These are phyloP conservation scores for Contarinia nasturtii DNA, from an alignment of 1,140 invertebrate genomes.

Conservation along the genomic window DNA sequence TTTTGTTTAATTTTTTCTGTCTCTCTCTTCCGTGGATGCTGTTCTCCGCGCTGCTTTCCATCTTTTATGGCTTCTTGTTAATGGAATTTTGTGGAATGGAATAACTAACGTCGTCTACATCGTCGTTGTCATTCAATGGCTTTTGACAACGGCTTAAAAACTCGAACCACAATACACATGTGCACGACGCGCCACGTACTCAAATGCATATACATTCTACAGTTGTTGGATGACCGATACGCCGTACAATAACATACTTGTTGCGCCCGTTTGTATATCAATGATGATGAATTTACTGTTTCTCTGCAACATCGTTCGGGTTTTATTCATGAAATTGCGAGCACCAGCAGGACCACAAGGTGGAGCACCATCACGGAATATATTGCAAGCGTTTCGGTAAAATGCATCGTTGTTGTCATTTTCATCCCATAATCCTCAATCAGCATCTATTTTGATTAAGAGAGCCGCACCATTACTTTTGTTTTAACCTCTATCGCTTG, in stretches of 20 bases:
- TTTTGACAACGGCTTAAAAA: no score
- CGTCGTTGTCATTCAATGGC: no score
- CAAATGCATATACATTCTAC: constrained; percentile 3
- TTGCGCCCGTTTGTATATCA: constrained; percentile 59
- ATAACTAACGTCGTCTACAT: no score
- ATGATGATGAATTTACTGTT: constrained; percentile 74
- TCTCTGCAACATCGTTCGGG: constrained; percentile 82
- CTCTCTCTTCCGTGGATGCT: no score
- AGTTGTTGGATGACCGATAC: constrained; percentile 75
- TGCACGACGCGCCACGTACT: not conserved
- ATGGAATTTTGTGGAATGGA: no score
- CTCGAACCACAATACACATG: no score
- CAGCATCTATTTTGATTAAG: no score
- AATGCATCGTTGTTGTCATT: constrained; percentile 5
- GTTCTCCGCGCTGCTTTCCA: no score
- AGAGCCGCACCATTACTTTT: no score
- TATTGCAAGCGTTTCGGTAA: constrained; percentile 60
- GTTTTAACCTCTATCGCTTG: no score
- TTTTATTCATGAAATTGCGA: constrained; percentile 73
- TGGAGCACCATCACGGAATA: constrained; percentile 42
- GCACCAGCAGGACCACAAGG: constrained; percentile 35
- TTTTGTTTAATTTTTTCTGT: no score
- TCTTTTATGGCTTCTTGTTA: no score
- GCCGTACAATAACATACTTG: constrained; percentile 48
- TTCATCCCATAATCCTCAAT: not conserved